Conservation (phyloP, 2,113 vertebrate species). For the Coptodon rendalli region DNA sequence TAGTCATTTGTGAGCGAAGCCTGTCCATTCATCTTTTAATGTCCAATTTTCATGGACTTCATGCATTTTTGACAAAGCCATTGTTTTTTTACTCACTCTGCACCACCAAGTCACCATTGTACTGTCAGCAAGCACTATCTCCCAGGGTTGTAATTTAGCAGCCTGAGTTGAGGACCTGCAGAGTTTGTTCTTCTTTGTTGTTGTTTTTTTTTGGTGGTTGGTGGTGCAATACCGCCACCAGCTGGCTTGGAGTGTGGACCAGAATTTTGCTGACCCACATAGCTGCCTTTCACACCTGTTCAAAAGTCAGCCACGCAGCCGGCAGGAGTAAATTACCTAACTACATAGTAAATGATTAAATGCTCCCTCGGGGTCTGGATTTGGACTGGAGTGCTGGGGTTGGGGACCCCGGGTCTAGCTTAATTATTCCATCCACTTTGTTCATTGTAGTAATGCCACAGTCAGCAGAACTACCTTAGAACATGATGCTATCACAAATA, state of each 20-base stretch:
- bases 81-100: background rate
- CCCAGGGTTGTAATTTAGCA: background rate
- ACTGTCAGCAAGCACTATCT: background rate
- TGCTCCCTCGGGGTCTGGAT: background rate
- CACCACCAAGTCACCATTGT: background rate
- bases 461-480: background rate
- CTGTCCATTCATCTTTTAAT: background rate
- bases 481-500: background rate
- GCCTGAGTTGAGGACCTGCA: background rate
- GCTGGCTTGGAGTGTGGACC: background rate
- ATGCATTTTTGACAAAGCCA: background rate
- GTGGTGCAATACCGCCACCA: background rate
- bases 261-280: background rate
- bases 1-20: background rate
- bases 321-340: background rate
- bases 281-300: background rate
- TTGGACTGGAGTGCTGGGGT: background rate
- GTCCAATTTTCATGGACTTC: accelerated
- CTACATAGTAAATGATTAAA: background rate
- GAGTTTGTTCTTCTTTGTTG: background rate
- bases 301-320: background rate
- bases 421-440: background rate
- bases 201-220: accelerated
- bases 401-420: background rate
- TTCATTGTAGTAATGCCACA: background rate